These are phyloP conservation scores for Caenorhabditis japonica DNA, from an alignment of 2,888 invertebrate genomes.

Conservation along the genomic window DNA sequence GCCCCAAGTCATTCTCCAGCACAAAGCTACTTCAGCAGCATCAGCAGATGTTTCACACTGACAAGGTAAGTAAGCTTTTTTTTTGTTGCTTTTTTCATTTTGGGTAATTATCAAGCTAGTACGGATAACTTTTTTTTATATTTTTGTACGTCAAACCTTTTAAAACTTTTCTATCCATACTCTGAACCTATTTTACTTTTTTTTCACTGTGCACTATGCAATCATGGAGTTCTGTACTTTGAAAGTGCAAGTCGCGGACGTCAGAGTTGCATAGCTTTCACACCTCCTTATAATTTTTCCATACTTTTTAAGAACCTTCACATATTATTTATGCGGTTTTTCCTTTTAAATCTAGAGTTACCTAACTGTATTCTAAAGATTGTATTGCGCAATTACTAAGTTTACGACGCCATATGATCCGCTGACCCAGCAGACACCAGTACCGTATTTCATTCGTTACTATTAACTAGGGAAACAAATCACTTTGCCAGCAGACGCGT, in stretches of 20 bases:
- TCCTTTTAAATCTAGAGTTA: not conserved
- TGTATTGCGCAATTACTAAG: not conserved
- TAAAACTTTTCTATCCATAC: too few relatives aligned
- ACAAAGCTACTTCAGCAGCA: conserved; percentile 72
- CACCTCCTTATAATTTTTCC: not conserved
- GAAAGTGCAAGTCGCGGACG: conserved; percentile 9
- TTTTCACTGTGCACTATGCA: conserved; percentile 12
- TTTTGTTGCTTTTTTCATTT: conserved; percentile 8
- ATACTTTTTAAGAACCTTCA: too few relatives aligned
- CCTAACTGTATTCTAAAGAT: not conserved
- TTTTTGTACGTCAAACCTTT: too few relatives aligned
- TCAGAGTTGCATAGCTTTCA: not conserved
- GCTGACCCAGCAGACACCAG: not conserved
- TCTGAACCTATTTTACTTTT: too few relatives aligned
- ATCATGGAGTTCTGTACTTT: conserved; percentile 1
- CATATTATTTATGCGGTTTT: too few relatives aligned
- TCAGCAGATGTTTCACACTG: conserved; percentile 74
- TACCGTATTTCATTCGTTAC: conserved; percentile 26
- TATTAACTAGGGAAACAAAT: not conserved
- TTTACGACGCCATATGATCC: conserved; percentile 13
- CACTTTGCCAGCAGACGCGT: not conserved
- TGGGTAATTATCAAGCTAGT: conserved; percentile 2
- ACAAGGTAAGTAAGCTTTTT: conserved; percentile 64
- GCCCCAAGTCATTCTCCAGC: conserved; percentile 69
- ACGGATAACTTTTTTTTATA: not conserved